Base-by-base conservation (phyloP, 2,888 invertebrate species). In the Rhorus exstirpatorius region DNA sequence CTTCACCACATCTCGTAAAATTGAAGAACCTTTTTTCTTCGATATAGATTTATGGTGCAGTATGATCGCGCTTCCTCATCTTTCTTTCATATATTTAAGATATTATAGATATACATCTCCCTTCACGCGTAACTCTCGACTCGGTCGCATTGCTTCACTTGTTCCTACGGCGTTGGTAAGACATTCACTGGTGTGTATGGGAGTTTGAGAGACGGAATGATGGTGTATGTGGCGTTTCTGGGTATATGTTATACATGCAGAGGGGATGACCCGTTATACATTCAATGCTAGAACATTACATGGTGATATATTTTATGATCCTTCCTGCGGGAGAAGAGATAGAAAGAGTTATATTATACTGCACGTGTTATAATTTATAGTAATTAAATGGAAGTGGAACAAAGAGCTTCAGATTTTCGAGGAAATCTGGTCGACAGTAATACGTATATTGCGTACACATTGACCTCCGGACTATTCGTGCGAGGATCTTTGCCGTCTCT, bases 1-100 rank as follows among this genome's bases (percentile, higher is more conserved):
- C 67, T 61, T 61, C 77, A 46, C 35, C 51, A 53, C 53, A 61
- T 67, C 71, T 81, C 71, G 35, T 81, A 81, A 77, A 81, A 81
- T 81, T 77, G 51, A 72, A 72, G 72, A 67, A 26, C 53, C 44
- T 71, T 71, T 61, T 77, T 53, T 19, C 12, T 35, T 46, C 71
- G 3, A 53, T 53, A 55, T 71, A 51, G 26, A 71, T 38, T n/a
- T n/a, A n/a, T 31, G 31, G 53, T 31, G 49, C 24, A 67, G 35
- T 51, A 35, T 38, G 1, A 7, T 19, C 17, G 19, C 17, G n/a
- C 49, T 70, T 19, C 35, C 8, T 21, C 6, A 65, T 46, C 61
- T 65, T 51, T 71, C 10, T 24, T 41, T 24, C n/a, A 49, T 41
- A 70, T 58, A 49, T 61, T 51, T 51, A 21, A 8, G 31, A 17